A percentile compares a stretch with the other conserved stretches of the same genome.
Conservation (phyloP, 2,797 vertebrate species). For the Tapirus indicus region DNA sequence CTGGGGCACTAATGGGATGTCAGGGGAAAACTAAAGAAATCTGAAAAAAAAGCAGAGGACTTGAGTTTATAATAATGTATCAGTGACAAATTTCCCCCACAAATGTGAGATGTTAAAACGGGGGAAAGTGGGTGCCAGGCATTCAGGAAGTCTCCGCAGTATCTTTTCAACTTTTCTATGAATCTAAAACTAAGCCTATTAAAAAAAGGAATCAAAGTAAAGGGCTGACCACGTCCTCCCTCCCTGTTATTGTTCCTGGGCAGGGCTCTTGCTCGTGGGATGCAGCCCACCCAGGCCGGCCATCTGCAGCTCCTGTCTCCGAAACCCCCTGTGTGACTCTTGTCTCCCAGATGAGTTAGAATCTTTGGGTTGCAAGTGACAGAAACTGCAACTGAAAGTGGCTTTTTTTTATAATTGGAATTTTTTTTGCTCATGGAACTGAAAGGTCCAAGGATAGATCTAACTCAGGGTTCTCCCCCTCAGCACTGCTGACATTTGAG, state of each 20-base stretch:
- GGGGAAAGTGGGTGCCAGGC: neutral
- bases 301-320: neutral
- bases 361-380: neutral
- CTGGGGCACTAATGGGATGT: neutral
- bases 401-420: neutral
- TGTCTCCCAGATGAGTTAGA: neutral
- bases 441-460: neutral
- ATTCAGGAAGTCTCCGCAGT: rapidly evolving
- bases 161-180: neutral
- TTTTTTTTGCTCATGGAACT: conserved; percentile 14
- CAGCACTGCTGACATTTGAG: neutral
- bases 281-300: neutral
- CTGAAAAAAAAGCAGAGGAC: neutral
- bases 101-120: neutral
- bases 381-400: conserved; percentile 47
- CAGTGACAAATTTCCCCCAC: neutral
- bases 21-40: neutral
- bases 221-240: neutral
- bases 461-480: neutral
- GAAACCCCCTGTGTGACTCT: neutral
- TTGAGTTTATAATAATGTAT: neutral
- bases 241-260: rapidly evolving
- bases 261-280: no score
- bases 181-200: neutral
- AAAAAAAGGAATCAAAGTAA: neutral